Base-by-base conservation (phyloP, 1,140 invertebrate species). In the Drosophila sp. region DNA sequence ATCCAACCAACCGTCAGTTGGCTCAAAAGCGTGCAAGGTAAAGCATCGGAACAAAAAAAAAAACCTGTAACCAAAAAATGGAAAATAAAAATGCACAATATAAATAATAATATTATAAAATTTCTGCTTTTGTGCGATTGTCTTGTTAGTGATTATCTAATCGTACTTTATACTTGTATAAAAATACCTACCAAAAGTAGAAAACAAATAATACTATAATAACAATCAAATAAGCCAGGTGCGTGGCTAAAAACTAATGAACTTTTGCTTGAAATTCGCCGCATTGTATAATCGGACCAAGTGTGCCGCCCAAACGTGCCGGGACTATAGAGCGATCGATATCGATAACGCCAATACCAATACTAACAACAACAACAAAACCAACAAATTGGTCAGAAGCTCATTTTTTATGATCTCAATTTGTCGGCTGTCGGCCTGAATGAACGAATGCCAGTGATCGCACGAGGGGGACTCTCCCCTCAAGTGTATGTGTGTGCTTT, bases 1-100 rank as follows among this genome's bases (percentile, higher is more conserved):
- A 80, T 84, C 77, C 77, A 77, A 76, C 70, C 44, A 80, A 40
- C 64, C 84, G 85, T 89, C 84, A 89, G 85, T 89, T 80, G 84
- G 77, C 77, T 89, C 57, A 84, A 89, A 80, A 80, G 71, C 84
- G 73, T 68, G 64, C 70, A 72, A 80, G 77, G 70, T 69, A 58
- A 76, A 80, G 80, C 84, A 89, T 79, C 84, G 84, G 66, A 79
- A 72, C 76, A 56, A 65, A 74, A 65, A 55, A 58, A 57, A 65
- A 60, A 60, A 35, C 32, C 38, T 11, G 66, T 55, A 58, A 40
- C 60, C 65, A 63, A 68, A 57, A 44, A 50, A 32, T 23, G 25
- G 8, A 23, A 5, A 58, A 44, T 27, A 41, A 10, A 32, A 68
- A 35, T 64, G 56, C 23, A 47, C 44, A 47, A 47, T 25, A 47